phyloP scores from a whole-genome alignment of 2,797 vertebrate genomes.

The Pseudomugil tenellus region DNA sequence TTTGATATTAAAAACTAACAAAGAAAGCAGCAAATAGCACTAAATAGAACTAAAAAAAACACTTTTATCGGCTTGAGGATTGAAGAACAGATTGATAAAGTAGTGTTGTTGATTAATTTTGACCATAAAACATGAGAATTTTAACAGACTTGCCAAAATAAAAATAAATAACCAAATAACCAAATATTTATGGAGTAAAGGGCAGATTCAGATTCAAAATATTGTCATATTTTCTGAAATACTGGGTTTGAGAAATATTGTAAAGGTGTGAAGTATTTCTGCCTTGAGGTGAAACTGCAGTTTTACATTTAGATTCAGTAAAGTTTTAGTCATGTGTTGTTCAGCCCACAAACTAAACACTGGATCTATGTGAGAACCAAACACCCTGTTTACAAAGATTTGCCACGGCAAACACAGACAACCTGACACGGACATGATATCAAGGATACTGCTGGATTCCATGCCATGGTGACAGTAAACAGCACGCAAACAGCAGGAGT shows the following conservation, averaged over 20 bases:
- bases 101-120: too few species aligned
- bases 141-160: neutral
- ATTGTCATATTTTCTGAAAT: too few species aligned
- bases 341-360: slow-evolving; percentile 72
- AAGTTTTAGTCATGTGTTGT: slow-evolving; percentile 4
- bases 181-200: neutral
- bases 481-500: slow-evolving; percentile 11
- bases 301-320: neutral
- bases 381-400: slow-evolving; percentile 56
- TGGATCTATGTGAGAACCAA: slow-evolving; percentile 33
- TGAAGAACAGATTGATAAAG: neutral
- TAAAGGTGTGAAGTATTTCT: too few species aligned
- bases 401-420: slow-evolving; percentile 52
- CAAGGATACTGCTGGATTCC: slow-evolving; percentile 41
- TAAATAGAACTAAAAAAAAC: neutral
- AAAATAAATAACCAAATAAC: neutral
- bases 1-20: neutral
- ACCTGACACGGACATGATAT: slow-evolving; percentile 34
- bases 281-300: neutral
- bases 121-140: neutral
- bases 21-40: neutral
- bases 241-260: too few species aligned
- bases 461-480: neutral
- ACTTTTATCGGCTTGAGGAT: neutral
- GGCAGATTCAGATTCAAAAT: too few species aligned